Evolutionary conservation across 2,888 invertebrate species (phyloP).

Genomic region (Ectropis crepuscularia): DNA sequence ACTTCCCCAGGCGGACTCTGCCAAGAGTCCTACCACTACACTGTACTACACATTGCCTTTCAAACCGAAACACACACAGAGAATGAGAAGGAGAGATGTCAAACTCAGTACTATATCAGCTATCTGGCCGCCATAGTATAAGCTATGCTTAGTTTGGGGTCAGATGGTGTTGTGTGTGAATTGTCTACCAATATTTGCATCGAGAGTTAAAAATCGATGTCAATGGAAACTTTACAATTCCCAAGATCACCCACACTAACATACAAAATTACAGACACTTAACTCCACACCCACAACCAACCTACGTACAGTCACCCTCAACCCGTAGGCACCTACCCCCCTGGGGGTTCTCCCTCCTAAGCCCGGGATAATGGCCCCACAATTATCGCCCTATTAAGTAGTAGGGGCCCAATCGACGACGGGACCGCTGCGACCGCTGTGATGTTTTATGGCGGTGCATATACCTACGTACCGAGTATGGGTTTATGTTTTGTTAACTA

Average conservation of each 20-base stretch:
- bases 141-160: too few relatives aligned
- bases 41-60: too few relatives aligned
- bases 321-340: constrained; percentile 7
- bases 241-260: not conserved
- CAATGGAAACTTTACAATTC: not conserved
- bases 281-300: constrained; percentile 9
- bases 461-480: constrained; percentile 1
- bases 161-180: too few relatives aligned
- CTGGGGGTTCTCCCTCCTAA: constrained; percentile 26
- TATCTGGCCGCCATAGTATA: too few relatives aligned
- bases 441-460: constrained; percentile 40
- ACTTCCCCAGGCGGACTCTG: too few relatives aligned
- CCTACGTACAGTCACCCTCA: constrained; percentile 10
- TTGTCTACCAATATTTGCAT: too few relatives aligned
- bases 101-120: too few relatives aligned
- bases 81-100: too few relatives aligned
- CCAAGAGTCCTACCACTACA: too few relatives aligned
- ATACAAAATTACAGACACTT: not conserved
- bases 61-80: too few relatives aligned
- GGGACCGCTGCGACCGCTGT: constrained; percentile 55
- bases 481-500: not conserved
- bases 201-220: too few relatives aligned
- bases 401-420: constrained; percentile 63
- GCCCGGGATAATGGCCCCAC: constrained; percentile 62
- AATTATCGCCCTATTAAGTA: constrained; percentile 83